Percentiles rank a stretch among this genome's conserved stretches.
Conservation (phyloP, 2,888 invertebrate genomes). For the Spialia ferax region DNA sequence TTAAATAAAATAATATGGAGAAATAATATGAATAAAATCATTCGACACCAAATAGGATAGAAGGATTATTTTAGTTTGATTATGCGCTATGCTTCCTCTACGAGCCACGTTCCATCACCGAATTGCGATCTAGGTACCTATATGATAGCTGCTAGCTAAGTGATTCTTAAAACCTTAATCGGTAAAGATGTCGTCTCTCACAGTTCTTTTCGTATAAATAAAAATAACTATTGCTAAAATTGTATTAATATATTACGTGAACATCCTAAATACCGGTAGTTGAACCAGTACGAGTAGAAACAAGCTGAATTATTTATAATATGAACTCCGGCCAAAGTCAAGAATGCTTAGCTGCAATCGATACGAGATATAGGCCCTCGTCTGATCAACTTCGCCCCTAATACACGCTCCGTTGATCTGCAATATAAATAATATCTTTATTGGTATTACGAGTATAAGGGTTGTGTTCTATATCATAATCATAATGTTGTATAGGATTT, state of each 20-base stretch:
- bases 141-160: not conserved
- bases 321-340: conserved; percentile 35
- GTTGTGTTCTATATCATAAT: conserved; percentile 28
- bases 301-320: conserved; percentile 37
- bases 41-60: no score
- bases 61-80: no score
- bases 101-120: no score
- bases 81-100: no score
- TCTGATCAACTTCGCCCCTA: conserved; percentile 38
- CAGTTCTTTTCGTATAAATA: conserved; percentile 10
- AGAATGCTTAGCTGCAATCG: conserved; percentile 37
- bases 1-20: not conserved
- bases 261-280: conserved; percentile 16
- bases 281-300: conserved; percentile 29
- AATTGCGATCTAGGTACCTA: no score
- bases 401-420: conserved; percentile 34
- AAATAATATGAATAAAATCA: no score
- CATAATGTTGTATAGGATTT: no score
- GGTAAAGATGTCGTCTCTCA: not conserved
- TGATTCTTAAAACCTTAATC: not conserved
- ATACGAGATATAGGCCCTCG: conserved; percentile 26
- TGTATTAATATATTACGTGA: not conserved
- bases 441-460: conserved; percentile 33
- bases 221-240: conserved; percentile 25
- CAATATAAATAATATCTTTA: conserved; percentile 37